Evolutionary conservation across 2,113 vertebrate species (phyloP).

Genomic region (Tupaia tana): DNA sequence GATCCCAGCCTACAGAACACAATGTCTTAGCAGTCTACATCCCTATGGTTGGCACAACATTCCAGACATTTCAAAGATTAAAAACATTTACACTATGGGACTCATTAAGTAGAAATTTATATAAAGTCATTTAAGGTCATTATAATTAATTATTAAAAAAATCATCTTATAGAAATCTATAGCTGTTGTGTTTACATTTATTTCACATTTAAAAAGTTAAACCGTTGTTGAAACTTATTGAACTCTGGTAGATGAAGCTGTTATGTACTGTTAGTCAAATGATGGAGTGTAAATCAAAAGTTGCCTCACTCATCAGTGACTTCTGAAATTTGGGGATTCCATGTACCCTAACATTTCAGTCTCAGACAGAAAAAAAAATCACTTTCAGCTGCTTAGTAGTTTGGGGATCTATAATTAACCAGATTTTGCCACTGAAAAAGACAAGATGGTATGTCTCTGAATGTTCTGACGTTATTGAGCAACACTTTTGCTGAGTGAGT

Average conservation of each 20-base stretch:
- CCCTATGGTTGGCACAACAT: too few relatives aligned
- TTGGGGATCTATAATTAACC: background rate
- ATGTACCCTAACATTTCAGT: background rate
- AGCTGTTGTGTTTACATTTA: background rate
- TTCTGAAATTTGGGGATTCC: background rate
- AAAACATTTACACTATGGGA: background rate
- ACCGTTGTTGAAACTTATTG: background rate
- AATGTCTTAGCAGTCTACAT: too few relatives aligned
- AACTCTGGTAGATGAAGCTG: background rate
- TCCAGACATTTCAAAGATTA: background rate
- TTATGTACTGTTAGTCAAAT: background rate
- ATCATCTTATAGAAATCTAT: background rate
- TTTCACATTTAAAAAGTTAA: background rate
- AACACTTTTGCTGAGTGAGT: background rate
- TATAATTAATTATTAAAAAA: background rate
- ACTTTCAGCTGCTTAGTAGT: background rate
- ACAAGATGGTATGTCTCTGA: background rate
- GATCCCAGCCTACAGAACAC: too few relatives aligned
- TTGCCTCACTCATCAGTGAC: background rate
- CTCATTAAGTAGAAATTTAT: background rate
- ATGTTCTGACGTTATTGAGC: constrained; percentile 6
- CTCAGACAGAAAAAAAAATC: background rate
- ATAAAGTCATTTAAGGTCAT: background rate
- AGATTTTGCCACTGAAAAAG: background rate
- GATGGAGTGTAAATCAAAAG: background rate